Conservation (phyloP, 1,140 invertebrate species). For the Adelges cooleyi region DNA sequence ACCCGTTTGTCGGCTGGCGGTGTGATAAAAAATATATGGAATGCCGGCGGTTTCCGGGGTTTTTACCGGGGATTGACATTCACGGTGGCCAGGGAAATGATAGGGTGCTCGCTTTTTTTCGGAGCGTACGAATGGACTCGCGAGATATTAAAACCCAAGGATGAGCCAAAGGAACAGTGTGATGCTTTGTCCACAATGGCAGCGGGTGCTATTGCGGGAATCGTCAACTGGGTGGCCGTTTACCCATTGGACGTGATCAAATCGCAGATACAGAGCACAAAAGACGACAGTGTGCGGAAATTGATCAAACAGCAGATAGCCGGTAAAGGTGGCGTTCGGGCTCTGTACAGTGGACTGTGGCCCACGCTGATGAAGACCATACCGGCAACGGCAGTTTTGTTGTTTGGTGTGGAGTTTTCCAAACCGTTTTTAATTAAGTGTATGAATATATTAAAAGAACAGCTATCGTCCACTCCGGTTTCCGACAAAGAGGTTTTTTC, state of each 20-base stretch:
- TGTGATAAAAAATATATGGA: constrained; percentile 68
- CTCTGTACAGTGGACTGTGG: constrained; percentile 83
- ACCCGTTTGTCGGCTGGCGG: not conserved
- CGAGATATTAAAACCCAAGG: constrained; percentile 49
- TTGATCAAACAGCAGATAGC: constrained; percentile 45
- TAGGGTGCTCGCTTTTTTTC: constrained; percentile 97
- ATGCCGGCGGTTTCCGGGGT: constrained; percentile 63
- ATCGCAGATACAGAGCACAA: constrained; percentile 68
- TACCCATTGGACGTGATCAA: constrained; percentile 98
- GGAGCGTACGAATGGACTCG: constrained; percentile 85
- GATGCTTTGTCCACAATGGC: constrained; percentile 68
- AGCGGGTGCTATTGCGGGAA: constrained; percentile 80
- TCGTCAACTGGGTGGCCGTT: constrained; percentile 78
- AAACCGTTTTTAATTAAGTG: constrained; percentile 42
- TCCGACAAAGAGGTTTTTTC: not conserved
- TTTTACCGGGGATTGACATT: constrained; percentile 81
- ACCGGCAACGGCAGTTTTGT: constrained; percentile 88
- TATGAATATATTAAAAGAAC: not conserved
- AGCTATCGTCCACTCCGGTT: not conserved
- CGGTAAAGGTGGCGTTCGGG: constrained; percentile 58
- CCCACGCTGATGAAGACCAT: constrained; percentile 88
- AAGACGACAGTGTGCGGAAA: not conserved
- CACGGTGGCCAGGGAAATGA: constrained; percentile 93
- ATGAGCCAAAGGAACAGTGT: constrained; percentile 55
- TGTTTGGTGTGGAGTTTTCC: constrained; percentile 84